Conservation (phyloP, 2,888 invertebrate genomes). For the Euzophera pinguis region DNA sequence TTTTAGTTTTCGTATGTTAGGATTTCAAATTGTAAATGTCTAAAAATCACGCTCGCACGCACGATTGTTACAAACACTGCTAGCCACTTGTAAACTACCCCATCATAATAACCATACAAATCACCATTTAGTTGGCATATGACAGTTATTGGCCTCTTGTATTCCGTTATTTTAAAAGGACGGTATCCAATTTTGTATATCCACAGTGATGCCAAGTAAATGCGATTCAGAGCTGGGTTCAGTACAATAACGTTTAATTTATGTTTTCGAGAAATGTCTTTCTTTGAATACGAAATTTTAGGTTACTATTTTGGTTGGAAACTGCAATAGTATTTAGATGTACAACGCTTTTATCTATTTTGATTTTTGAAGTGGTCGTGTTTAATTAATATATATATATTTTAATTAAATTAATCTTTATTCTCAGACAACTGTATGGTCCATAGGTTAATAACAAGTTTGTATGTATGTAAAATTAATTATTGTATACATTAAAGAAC, state of each 20-base stretch:
- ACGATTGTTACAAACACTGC: too few relatives aligned
- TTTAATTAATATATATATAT: too few relatives aligned
- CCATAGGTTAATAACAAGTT: too few relatives aligned
- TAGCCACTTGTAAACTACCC: too few relatives aligned
- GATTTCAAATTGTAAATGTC: too few relatives aligned
- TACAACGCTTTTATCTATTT: neutral
- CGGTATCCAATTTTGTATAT: conserved; percentile 1
- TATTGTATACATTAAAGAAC: too few relatives aligned
- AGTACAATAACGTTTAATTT: neutral
- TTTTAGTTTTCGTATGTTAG: too few relatives aligned
- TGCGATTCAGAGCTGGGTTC: neutral
- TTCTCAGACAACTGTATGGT: too few relatives aligned
- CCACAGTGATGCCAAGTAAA: neutral
- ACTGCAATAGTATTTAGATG: neutral
- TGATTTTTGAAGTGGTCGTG: neutral
- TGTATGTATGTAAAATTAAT: too few relatives aligned
- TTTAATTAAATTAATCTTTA: too few relatives aligned
- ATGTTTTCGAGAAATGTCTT: neutral
- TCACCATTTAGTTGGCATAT: neutral
- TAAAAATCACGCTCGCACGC: too few relatives aligned
- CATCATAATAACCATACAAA: neutral
- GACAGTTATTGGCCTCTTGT: neutral
- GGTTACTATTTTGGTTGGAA: neutral
- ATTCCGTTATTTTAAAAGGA: neutral
- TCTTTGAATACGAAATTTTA: conserved; percentile 1